Percentiles rank a stretch among this genome's conserved stretches.
Evolutionary conservation across 2,797 vertebrate genomes (phyloP).

Genomic region (Melanitta fusca): DNA sequence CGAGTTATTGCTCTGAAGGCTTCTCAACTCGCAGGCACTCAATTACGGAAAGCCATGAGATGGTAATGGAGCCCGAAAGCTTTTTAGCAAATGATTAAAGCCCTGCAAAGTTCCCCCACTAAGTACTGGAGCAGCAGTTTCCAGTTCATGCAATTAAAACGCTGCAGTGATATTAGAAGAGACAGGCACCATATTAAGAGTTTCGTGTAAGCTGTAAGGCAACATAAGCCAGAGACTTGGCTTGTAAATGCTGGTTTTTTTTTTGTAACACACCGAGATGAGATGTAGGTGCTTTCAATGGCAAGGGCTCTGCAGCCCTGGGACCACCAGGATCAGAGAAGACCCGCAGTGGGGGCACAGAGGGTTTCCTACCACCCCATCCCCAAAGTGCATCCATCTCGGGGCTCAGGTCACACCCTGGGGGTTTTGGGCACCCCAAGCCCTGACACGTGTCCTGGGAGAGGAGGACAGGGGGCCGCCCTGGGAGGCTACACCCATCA

Average conservation of each 20-base stretch:
- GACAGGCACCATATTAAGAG: neutral
- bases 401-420: neutral
- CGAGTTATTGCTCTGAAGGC: slow-evolving; percentile 4
- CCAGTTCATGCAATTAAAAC: slow-evolving; percentile 38
- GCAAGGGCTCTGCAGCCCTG: neutral
- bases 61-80: slow-evolving; percentile 48
- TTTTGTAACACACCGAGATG: neutral
- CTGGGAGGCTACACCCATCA: neutral
- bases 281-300: neutral
- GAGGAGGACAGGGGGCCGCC: neutral
- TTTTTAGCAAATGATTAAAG: slow-evolving; percentile 55
- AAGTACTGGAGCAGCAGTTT: slow-evolving; percentile 12
- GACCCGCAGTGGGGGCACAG: neutral
- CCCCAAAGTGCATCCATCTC: too few relatives aligned
- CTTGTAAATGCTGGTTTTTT: neutral
- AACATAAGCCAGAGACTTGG: neutral
- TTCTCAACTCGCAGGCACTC: slow-evolving; percentile 6
- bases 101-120: neutral
- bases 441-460: neutral
- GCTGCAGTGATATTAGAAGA: neutral
- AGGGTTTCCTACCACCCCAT: neutral
- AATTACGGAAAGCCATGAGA: slow-evolving; percentile 7
- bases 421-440: neutral
- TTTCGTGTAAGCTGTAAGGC: neutral
- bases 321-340: neutral